phyloP scores from a whole-genome alignment of 2,888 invertebrate species.

The Conchocele bisecta region DNA sequence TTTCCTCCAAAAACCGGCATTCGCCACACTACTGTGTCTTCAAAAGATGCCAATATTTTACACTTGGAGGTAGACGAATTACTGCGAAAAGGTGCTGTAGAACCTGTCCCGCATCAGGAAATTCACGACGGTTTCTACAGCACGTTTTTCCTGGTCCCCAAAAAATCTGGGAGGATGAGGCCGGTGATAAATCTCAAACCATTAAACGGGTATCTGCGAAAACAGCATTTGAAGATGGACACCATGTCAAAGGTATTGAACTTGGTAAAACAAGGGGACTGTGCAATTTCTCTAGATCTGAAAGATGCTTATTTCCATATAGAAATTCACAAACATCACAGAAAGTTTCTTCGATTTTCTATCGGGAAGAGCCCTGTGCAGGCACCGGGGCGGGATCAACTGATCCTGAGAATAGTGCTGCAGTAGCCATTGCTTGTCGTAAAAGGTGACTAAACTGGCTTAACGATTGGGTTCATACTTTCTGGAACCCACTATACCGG shows the following conservation, averaged over 20 bases:
- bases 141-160: slow-evolving; percentile 41
- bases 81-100: slow-evolving; percentile 31
- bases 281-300: slow-evolving; percentile 31
- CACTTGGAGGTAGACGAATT: slow-evolving; percentile 30
- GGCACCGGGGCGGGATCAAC: too few relatives aligned
- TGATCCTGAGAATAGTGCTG: too few relatives aligned
- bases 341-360: slow-evolving; percentile 27
- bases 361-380: too few relatives aligned
- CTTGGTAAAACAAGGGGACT: slow-evolving; percentile 31
- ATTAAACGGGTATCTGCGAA: slow-evolving; percentile 40
- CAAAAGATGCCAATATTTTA: slow-evolving; percentile 12
- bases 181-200: slow-evolving; percentile 48
- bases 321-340: slow-evolving; percentile 21
- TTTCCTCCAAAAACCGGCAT: slow-evolving; percentile 27
- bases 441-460: too few relatives aligned
- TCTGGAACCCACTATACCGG: too few relatives aligned
- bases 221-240: slow-evolving; percentile 53
- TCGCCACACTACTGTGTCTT: slow-evolving; percentile 9
- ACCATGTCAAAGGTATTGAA: slow-evolving; percentile 30
- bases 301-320: slow-evolving; percentile 40
- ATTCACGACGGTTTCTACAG: slow-evolving; percentile 38
- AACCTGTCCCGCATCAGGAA: slow-evolving; percentile 10
- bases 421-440: too few relatives aligned
- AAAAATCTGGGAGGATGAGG: slow-evolving; percentile 31
- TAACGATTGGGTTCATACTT: too few relatives aligned